Percentiles rank a stretch among this genome's conserved stretches.
These are phyloP conservation scores for Pollenia griseotomentosa DNA, from an alignment of 2,888 invertebrate species.

Conservation along the genomic window DNA sequence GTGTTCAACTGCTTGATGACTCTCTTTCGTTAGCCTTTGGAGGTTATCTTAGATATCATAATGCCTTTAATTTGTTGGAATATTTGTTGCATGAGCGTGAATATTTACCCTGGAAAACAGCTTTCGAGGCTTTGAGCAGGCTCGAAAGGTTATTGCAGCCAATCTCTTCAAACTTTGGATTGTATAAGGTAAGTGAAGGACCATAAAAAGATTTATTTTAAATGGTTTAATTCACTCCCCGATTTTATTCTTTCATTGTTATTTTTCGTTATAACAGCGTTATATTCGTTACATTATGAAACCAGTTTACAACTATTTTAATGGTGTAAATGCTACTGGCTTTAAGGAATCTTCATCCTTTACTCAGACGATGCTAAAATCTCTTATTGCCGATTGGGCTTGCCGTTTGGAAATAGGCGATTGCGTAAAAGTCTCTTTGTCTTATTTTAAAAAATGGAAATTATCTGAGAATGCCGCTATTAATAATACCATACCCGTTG, in stretches of 20 bases:
- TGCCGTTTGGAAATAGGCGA: conserved; percentile 88
- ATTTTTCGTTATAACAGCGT: conserved; percentile 83
- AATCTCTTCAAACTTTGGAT: conserved; percentile 87
- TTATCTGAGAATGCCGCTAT: conserved; percentile 85
- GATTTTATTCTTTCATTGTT: neutral
- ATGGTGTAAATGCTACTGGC: conserved; percentile 85
- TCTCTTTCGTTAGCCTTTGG: conserved; percentile 88
- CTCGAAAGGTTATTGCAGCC: conserved; percentile 87
- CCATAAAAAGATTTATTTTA: conserved; percentile 3
- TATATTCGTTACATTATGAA: conserved; percentile 88
- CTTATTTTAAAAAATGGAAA: conserved; percentile 88
- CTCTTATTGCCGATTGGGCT: conserved; percentile 84
- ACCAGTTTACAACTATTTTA: conserved; percentile 87
- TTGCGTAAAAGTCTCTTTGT: conserved; percentile 87
- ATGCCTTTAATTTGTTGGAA: conserved; percentile 86
- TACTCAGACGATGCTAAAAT: conserved; percentile 87
- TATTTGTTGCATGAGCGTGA: conserved; percentile 85
- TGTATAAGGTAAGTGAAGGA: conserved; percentile 85
- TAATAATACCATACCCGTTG: conserved; percentile 88
- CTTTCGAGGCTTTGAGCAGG: conserved; percentile 86
- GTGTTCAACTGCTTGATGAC: conserved; percentile 94
- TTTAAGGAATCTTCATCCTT: conserved; percentile 82
- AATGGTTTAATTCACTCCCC: neutral
- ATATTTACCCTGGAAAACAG: conserved; percentile 85
- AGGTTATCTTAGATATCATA: conserved; percentile 87